Evolutionary conservation across 2,888 invertebrate genomes (phyloP).

Genomic region (Furcula furcula): DNA sequence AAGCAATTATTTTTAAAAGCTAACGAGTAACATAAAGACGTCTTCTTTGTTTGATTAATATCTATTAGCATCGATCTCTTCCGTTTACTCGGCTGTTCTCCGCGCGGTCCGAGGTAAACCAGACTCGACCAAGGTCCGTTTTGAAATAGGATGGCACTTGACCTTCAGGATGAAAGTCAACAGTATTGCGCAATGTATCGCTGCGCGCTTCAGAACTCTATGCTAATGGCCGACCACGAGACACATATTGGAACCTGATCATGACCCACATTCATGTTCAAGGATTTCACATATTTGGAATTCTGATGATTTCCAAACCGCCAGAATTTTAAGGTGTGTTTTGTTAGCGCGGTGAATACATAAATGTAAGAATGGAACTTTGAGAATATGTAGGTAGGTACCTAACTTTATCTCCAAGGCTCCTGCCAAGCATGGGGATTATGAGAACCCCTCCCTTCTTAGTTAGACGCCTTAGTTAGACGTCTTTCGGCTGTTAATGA

Average conservation of each 20-base stretch:
- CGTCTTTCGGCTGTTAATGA: no score
- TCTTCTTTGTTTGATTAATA: constrained; percentile 58
- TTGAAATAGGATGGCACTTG: constrained; percentile 81
- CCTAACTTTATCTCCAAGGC: no score
- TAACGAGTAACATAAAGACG: constrained; percentile 39
- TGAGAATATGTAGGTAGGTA: constrained; percentile 10
- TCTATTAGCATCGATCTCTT: constrained; percentile 68
- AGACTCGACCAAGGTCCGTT: constrained; percentile 75
- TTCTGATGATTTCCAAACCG: constrained; percentile 74
- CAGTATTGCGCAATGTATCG: constrained; percentile 73
- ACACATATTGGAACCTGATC: constrained; percentile 74
- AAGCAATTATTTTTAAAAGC: constrained; percentile 37
- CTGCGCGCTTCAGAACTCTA: constrained; percentile 64
- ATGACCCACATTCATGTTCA: constrained; percentile 79
- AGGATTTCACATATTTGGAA: constrained; percentile 81
- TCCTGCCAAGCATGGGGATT: no score
- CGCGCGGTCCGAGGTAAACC: constrained; percentile 69
- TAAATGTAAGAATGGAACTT: constrained; percentile 37
- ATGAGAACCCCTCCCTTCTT: no score
- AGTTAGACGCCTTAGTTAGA: no score
- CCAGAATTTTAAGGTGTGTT: constrained; percentile 63
- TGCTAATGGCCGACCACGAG: constrained; percentile 75
- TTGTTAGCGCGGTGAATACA: constrained; percentile 55
- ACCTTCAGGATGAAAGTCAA: constrained; percentile 82
- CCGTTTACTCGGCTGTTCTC: constrained; percentile 65